phyloP scores from a whole-genome alignment of 2,113 vertebrate species.

The Platichthys flesus region DNA sequence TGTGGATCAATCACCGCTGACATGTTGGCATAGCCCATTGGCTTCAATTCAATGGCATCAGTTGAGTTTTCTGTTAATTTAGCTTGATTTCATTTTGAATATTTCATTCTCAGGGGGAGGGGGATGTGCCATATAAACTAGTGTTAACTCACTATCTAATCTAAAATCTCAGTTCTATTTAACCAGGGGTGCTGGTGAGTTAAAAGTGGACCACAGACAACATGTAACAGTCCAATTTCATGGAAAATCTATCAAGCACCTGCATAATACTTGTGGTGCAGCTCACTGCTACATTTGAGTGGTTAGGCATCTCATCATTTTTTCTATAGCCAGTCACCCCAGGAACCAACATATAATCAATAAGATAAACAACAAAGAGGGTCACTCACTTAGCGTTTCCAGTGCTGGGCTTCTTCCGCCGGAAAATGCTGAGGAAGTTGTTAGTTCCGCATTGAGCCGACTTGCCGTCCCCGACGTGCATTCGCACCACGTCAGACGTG shows the following conservation, averaged over 20 bases:
- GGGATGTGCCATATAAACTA: slow-evolving; percentile 39
- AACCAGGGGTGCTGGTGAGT: slow-evolving; percentile 9
- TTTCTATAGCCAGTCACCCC: slow-evolving; percentile 5
- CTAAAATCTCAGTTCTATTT: neutral
- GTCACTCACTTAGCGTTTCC: slow-evolving; percentile 93
- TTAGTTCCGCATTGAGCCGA: slow-evolving; percentile 89
- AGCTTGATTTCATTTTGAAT: slow-evolving; percentile 3
- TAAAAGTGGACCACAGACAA: neutral
- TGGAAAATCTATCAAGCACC: neutral
- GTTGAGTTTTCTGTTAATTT: neutral
- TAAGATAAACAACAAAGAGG: slow-evolving; percentile 22
- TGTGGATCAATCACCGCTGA: slow-evolving; percentile 22
- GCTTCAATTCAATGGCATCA: slow-evolving; percentile 22
- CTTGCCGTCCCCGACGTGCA: slow-evolving; percentile 98
- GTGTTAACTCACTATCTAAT: neutral
- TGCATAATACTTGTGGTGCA: neutral
- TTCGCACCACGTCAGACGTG: slow-evolving; percentile 97
- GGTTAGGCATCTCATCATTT: slow-evolving; percentile 24
- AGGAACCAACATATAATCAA: slow-evolving; percentile 11
- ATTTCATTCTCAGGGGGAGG: slow-evolving; percentile 49
- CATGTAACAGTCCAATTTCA: slow-evolving; percentile 35
- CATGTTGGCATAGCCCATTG: slow-evolving; percentile 12
- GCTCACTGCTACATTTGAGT: slow-evolving; percentile 22
- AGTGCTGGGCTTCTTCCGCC: slow-evolving; percentile 91
- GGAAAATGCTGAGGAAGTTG: slow-evolving; percentile 96